Evolutionary conservation across 2,113 vertebrate species (phyloP).

Genomic region (Callospermophilus lateralis): DNA sequence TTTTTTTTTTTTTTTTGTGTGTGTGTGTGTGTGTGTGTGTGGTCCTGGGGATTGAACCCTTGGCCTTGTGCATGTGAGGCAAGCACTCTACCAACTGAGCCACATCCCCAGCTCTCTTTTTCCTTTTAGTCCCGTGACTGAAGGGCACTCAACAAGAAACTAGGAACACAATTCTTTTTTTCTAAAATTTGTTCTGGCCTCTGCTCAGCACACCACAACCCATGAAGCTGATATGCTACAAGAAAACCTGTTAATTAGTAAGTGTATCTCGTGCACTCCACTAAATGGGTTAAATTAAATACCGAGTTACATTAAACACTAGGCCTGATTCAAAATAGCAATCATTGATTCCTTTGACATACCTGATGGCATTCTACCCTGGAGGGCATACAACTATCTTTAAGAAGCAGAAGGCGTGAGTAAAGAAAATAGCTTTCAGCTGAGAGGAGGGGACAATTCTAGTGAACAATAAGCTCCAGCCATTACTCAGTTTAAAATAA

Average conservation of each 20-base stretch:
- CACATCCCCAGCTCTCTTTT: too few relatives aligned
- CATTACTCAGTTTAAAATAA: not conserved
- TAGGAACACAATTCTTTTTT: not conserved
- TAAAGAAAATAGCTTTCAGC: conserved; percentile 24
- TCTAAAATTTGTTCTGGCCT: not conserved
- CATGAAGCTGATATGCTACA: accelerated
- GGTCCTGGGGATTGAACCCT: too few relatives aligned
- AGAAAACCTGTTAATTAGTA: not conserved
- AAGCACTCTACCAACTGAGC: too few relatives aligned
- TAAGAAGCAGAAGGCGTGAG: not conserved
- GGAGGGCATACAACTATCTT: not conserved
- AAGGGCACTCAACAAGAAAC: not conserved
- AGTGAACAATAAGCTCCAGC: not conserved
- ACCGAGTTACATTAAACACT: not conserved
- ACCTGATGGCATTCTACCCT: not conserved
- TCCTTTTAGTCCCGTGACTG: not conserved
- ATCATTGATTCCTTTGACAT: not conserved
- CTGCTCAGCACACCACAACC: not conserved
- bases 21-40: too few relatives aligned
- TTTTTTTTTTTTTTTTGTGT: too few relatives aligned
- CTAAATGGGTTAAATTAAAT: not conserved
- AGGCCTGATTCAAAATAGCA: not conserved
- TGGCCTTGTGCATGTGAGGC: too few relatives aligned
- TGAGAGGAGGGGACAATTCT: not conserved
- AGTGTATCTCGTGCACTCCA: not conserved